Conservation (phyloP, 2,888 invertebrate genomes). For the Reticulitermes lucifugus region DNA sequence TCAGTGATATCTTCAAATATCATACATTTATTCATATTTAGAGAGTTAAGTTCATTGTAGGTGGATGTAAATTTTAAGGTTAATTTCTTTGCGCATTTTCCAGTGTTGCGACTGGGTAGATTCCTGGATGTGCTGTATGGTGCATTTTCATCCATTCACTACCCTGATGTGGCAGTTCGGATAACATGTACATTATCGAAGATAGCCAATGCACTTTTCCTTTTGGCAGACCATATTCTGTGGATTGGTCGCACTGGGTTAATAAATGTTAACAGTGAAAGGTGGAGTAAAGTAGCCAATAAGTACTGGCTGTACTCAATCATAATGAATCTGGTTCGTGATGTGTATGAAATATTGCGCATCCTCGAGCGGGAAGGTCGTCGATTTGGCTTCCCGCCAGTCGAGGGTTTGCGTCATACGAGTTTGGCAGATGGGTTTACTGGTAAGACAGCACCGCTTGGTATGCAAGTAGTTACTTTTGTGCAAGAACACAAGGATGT, state of each 20-base stretch:
- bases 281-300: conserved; percentile 80
- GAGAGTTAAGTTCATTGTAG: too few relatives aligned
- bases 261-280: conserved; percentile 73
- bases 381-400: conserved; percentile 31
- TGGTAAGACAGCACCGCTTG: conserved; percentile 43
- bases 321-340: conserved; percentile 81
- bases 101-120: conserved; percentile 88
- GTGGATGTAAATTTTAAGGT: background rate
- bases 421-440: conserved; percentile 1
- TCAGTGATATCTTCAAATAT: too few relatives aligned
- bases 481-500: conserved; percentile 72
- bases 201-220: conserved; percentile 81
- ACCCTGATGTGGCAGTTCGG: conserved; percentile 78
- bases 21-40: too few relatives aligned
- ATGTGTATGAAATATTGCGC: conserved; percentile 84
- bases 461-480: conserved; percentile 55
- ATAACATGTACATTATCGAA: conserved; percentile 82
- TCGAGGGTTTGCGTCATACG: conserved; percentile 24
- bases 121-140: conserved; percentile 84
- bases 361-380: conserved; percentile 66
- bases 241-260: conserved; percentile 83
- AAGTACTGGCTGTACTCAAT: conserved; percentile 90
- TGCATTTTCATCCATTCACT: conserved; percentile 76
- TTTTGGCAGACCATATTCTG: conserved; percentile 87
- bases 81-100: conserved; percentile 53